These are phyloP conservation scores for Trichogramma dendrolimi DNA, from an alignment of 2,888 invertebrate species.

Conservation along the genomic window DNA sequence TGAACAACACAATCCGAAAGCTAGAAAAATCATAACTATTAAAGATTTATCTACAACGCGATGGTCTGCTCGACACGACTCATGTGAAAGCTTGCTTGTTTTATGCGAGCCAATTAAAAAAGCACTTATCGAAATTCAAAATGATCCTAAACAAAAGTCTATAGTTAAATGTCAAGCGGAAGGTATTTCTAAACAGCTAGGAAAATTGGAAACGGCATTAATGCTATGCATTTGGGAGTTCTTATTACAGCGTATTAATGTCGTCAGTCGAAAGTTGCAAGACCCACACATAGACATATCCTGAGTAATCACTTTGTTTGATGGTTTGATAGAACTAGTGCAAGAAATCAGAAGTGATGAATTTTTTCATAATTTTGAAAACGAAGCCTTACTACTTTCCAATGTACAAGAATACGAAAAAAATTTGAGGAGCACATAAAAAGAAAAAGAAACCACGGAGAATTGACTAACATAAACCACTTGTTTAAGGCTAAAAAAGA, in stretches of 20 bases:
- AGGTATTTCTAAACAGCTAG: slow-evolving; percentile 13
- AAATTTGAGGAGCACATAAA: slow-evolving; percentile 3
- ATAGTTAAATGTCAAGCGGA: slow-evolving; percentile 19
- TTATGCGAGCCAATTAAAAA: slow-evolving; percentile 14
- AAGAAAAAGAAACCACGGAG: slow-evolving; percentile 13
- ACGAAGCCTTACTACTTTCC: slow-evolving; percentile 17
- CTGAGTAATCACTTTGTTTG: slow-evolving; percentile 16
- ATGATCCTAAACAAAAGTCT: slow-evolving; percentile 18
- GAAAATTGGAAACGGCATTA: slow-evolving; percentile 17
- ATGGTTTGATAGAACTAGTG: slow-evolving; percentile 13
- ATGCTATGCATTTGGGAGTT: slow-evolving; percentile 19
- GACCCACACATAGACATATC: slow-evolving; percentile 13
- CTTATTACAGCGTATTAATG: slow-evolving; percentile 18
- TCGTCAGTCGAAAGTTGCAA: slow-evolving; percentile 19
- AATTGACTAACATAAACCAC: not conserved
- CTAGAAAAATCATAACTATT: slow-evolving; percentile 9
- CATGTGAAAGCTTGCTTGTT: slow-evolving; percentile 17
- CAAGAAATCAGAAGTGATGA: slow-evolving; percentile 8
- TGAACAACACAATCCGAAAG: too few species aligned
- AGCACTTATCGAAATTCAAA: slow-evolving; percentile 16
- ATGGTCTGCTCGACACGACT: slow-evolving; percentile 25
- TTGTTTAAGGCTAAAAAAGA: too few species aligned
- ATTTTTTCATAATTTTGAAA: slow-evolving; percentile 15
- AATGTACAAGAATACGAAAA: slow-evolving; percentile 12
- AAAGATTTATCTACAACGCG: slow-evolving; percentile 23